Base-by-base conservation (phyloP, 2,797 vertebrate genomes). In the Cichlasoma orientale region DNA sequence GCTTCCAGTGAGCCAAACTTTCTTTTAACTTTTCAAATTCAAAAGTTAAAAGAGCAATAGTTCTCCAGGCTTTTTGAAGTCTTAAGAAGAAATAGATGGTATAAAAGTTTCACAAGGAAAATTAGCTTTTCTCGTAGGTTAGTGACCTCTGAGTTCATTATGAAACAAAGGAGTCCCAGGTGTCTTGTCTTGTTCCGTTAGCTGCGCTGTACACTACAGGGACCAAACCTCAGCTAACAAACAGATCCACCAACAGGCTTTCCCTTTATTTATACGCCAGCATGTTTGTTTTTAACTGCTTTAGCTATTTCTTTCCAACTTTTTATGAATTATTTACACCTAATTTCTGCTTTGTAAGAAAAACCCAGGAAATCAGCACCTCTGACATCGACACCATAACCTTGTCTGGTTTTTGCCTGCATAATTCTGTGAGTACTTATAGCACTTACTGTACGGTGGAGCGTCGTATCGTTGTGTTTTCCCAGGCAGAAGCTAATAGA, bases 181-280 rank as follows among this genome's bases (percentile, higher is more conserved):
- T 47, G 53, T 80, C 56, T 52, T 27, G 11, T 56, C 14, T 66
- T 68, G 36, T 41, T 77, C 38, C 58, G 31, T 23, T 16, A 21
- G 25, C 63, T 27, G 41, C 3, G 25, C 41, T 66, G 61, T 27
- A 47, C 18, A 50, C 41, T n/a, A 14, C 59, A 66, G 56, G 53
- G 33, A 75, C 47, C 38, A 57, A 66, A 72, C 74, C 36, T 50
- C 41, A 31, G 50, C 71, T 41, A 18, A 74, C 59, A 78, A 21
- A 57, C 54, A 29, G 5, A 36, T 7, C 23, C 18, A 41, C 41
- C 5, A 38, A 21, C 31, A 57, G 4, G 2, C 70, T 5, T 13
- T 27, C 11, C 19, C 16, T 50, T 19, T 50, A 19, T 19, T 50
- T 14, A 47, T 5, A 16, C 16, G 7, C 5, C 44, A 16, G 11